Conservation (phyloP, 2,113 vertebrate genomes). For the Orientallactaga bullata region DNA sequence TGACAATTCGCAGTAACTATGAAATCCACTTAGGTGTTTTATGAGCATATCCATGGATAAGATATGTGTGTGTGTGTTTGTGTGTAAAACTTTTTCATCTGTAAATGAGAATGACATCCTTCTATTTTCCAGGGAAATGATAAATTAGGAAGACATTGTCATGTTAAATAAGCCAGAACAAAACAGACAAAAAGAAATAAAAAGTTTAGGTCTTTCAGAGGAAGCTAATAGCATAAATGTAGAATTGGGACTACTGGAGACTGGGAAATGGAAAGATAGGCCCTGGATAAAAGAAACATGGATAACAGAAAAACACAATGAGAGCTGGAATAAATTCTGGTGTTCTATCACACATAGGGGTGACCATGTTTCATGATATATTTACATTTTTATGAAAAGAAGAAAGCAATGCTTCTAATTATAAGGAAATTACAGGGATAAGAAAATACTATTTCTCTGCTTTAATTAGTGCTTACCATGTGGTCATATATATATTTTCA, state of each 20-base stretch:
- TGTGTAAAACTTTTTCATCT: not conserved
- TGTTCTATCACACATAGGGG: not conserved
- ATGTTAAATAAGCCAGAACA: not conserved
- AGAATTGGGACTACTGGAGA: not conserved
- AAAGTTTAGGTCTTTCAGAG: too few relatives aligned
- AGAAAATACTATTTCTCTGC: not conserved
- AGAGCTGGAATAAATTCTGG: too few relatives aligned
- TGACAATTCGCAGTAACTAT: too few relatives aligned
- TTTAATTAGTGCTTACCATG: not conserved
- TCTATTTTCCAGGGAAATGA: not conserved
- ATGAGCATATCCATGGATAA: too few relatives aligned
- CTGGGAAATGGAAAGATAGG: not conserved
- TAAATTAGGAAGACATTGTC: not conserved
- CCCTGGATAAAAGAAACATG: not conserved
- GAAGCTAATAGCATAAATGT: not conserved
- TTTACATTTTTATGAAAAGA: not conserved
- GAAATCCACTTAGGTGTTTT: too few relatives aligned
- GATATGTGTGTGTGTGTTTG: too few relatives aligned
- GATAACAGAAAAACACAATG: not conserved
- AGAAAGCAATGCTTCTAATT: not conserved
- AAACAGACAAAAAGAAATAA: too few relatives aligned
- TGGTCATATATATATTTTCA: too few relatives aligned
- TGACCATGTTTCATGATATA: not conserved
- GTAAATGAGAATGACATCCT: not conserved
- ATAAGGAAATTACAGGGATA: not conserved